Evolutionary conservation across 2,888 invertebrate genomes (phyloP).

Genomic region (Oscheius sp.): DNA sequence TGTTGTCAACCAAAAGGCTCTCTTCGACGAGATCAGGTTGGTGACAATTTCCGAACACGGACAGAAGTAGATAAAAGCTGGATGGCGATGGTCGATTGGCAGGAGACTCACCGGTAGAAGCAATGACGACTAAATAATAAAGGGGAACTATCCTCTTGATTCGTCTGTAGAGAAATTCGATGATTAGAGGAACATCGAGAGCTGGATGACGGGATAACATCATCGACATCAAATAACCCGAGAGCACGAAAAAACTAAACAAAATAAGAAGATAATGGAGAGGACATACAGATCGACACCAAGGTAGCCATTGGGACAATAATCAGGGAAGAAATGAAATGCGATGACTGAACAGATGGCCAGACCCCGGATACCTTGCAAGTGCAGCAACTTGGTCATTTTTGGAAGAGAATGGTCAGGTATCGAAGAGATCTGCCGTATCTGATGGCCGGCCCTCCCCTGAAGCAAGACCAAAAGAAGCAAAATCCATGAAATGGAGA

Average conservation of each 20-base stretch:
- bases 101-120: too few relatives aligned
- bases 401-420: too few relatives aligned
- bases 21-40: background rate
- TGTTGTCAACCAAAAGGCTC: background rate
- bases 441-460: too few relatives aligned
- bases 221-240: slow-evolving; percentile 22
- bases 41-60: background rate
- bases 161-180: slow-evolving; percentile 8
- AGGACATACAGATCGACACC: slow-evolving; percentile 23
- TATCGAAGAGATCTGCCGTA: too few relatives aligned
- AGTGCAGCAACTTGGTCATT: slow-evolving; percentile 6
- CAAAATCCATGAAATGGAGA: too few relatives aligned
- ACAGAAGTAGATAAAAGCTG: background rate
- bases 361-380: slow-evolving; percentile 17
- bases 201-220: background rate
- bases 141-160: slow-evolving; percentile 3
- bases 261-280: background rate
- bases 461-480: too few relatives aligned
- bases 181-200: background rate
- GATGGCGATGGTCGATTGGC: too few relatives aligned
- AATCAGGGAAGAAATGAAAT: slow-evolving; percentile 12
- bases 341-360: slow-evolving; percentile 14
- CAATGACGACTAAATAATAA: slow-evolving; percentile 5
- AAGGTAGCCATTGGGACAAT: slow-evolving; percentile 21
- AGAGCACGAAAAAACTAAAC: slow-evolving; percentile 9